phyloP scores from a whole-genome alignment of 2,888 invertebrate species.

The Acanthosepion esculentum region DNA sequence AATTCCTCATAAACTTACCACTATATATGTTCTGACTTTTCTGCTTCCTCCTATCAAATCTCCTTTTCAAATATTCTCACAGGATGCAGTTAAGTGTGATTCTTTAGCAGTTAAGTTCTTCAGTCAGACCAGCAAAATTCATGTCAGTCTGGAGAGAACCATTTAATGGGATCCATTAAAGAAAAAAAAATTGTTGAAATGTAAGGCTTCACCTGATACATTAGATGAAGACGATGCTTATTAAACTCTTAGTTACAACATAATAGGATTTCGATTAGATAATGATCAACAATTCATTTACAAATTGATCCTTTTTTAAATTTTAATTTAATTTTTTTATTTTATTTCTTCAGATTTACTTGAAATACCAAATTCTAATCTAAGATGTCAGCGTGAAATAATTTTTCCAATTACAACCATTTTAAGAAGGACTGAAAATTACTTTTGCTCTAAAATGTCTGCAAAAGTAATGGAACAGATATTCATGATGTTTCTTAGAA shows the following conservation, averaged over 20 bases:
- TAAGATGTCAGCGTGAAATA: background rate
- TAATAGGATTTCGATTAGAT: background rate
- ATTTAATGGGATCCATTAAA: background rate
- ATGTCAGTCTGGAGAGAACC: background rate
- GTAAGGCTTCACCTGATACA: too few relatives aligned
- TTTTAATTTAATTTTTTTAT: background rate
- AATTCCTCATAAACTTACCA: background rate
- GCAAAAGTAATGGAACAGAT: background rate
- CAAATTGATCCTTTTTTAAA: background rate
- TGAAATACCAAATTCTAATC: constrained; percentile 7
- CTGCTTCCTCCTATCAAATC: too few relatives aligned
- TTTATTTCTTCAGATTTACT: background rate
- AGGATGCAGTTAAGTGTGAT: background rate
- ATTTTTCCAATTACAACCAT: background rate
- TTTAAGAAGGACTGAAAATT: background rate
- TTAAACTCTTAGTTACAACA: background rate
- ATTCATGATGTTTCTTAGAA: background rate
- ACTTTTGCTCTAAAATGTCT: background rate
- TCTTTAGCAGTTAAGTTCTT: background rate
- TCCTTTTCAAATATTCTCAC: too few relatives aligned
- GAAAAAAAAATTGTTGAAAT: background rate
- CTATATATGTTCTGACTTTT: too few relatives aligned
- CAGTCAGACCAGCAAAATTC: background rate
- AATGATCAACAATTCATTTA: background rate
- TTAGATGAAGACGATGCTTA: background rate